These are phyloP conservation scores for Copsychus sechellarum DNA, from an alignment of 2,113 vertebrate species.

Conservation along the genomic window DNA sequence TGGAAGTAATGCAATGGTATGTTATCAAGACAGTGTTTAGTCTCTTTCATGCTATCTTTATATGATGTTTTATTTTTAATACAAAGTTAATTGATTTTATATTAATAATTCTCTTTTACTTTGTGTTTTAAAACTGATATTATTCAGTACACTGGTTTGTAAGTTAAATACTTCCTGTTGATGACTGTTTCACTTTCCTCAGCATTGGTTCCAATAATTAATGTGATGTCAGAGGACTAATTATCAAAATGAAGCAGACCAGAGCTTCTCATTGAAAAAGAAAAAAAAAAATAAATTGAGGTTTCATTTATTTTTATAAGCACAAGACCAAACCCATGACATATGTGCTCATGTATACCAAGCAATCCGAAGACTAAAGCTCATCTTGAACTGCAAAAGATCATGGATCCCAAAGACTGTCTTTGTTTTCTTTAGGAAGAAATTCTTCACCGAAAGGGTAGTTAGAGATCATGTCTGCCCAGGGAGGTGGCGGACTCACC, in stretches of 20 bases:
- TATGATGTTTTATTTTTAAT: background rate
- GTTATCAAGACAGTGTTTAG: background rate
- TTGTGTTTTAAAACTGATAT: background rate
- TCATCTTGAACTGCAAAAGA: background rate
- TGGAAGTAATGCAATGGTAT: background rate
- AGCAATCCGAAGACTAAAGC: background rate
- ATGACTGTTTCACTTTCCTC: background rate
- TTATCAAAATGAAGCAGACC: background rate
- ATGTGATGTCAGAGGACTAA: slow-evolving; percentile 5
- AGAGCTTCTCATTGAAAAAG: background rate
- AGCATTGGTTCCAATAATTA: slow-evolving; percentile 21
- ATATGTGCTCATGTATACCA: background rate
- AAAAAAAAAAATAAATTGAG: background rate
- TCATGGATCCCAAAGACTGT: background rate
- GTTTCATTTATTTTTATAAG: background rate
- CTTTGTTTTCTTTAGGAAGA: background rate
- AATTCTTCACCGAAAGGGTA: background rate
- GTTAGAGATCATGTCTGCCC: fast-evolving
- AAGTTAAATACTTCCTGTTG: slow-evolving; percentile 4
- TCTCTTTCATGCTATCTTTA: background rate
- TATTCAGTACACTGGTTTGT: background rate
- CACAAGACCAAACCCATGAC: background rate
- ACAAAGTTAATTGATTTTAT: background rate
- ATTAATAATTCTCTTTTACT: background rate
- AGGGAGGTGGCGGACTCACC: fast-evolving